A percentile compares a stretch with the other conserved stretches of the same genome.
Evolutionary conservation across 2,888 invertebrate genomes (phyloP).

Genomic region (Polymixis flavicincta): DNA sequence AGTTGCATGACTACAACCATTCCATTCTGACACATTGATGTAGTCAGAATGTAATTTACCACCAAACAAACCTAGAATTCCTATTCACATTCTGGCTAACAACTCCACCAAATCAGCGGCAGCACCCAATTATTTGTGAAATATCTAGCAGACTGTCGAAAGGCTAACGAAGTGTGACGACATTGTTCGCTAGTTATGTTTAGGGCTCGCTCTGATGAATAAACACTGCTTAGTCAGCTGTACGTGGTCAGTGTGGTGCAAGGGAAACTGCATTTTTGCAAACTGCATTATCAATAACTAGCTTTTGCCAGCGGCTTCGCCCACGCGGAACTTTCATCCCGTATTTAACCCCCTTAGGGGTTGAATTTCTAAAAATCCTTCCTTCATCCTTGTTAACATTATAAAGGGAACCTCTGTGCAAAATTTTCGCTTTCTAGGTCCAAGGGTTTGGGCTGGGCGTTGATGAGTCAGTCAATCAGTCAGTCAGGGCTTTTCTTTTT

Average conservation of each 20-base stretch:
- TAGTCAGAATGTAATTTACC: conserved; percentile 26
- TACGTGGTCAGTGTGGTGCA: not conserved
- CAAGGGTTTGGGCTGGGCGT: no score
- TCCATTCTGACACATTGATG: not conserved
- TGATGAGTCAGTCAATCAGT: no score
- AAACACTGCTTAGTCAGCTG: conserved; percentile 49
- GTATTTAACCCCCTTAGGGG: no score
- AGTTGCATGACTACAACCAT: conserved; percentile 22
- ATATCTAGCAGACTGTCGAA: conserved; percentile 27
- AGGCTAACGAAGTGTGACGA: conserved; percentile 27
- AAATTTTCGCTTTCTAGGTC: no score
- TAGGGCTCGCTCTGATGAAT: conserved; percentile 22
- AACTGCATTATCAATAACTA: not conserved
- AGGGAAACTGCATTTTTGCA: not conserved
- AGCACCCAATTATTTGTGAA: conserved; percentile 39
- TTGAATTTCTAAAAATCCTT: no score
- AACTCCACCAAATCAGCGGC: conserved; percentile 25
- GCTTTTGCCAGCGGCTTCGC: no score
- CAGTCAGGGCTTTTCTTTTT: no score
- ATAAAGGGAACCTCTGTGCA: no score
- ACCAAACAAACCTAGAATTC: conserved; percentile 22
- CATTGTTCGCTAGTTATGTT: conserved; percentile 26
- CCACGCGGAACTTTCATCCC: no score
- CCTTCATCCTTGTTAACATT: no score
- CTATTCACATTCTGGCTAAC: conserved; percentile 13